Base-by-base conservation (phyloP, 2,797 vertebrate genomes). In the Poeciliopsis gracilis region DNA sequence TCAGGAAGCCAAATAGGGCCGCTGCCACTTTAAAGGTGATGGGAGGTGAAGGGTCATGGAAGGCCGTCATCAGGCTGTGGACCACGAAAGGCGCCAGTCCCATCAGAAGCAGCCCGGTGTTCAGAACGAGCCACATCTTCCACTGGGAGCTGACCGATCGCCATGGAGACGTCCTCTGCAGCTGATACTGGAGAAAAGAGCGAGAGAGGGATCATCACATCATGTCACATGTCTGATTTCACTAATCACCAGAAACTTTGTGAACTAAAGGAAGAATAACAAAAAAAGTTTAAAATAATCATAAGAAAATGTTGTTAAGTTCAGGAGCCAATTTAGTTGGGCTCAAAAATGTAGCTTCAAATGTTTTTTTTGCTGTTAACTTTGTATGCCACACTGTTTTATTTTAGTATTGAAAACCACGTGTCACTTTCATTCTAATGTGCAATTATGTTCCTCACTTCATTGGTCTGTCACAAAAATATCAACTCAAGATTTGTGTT, bases 111-210 rank as follows among this genome's bases (percentile, higher is more conserved):
- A 84, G 10, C 4, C 41, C 33, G 0, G 47, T 15, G 33, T 82
- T 2, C 43, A 91, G 79, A 59, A 86, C 70, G 0, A 92, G 13
- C 87, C 93, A 91, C 5, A 89, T 92, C 89, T 90, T 90, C 93
- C 92, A 92, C 25, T 79, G 92, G 82, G 82, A 82, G 74, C 80
- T 61, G 82, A 95, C 30, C 7, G 79, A 72, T 77, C 85, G 84
- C 90, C 94, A 95, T 0, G 88, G 23, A 10, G 89, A 86, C 18
- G 81, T 80, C 84, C 91, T 92, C 87, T 94, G 91, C 67, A 96
- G 87, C 69, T 90, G 78, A 79, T 94, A 95, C 93, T 95, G 90
- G 47, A 75, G 0, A 8, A 82, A 13, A 87, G 49, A 20, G 47
- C 8, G 9, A 71, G 18, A 59, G 18, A 63, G 30, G 20, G 3